phyloP scores from a whole-genome alignment of 30 jellyfish, hydroid and myxozoan species.

The Catostylus mosaicus region DNA sequence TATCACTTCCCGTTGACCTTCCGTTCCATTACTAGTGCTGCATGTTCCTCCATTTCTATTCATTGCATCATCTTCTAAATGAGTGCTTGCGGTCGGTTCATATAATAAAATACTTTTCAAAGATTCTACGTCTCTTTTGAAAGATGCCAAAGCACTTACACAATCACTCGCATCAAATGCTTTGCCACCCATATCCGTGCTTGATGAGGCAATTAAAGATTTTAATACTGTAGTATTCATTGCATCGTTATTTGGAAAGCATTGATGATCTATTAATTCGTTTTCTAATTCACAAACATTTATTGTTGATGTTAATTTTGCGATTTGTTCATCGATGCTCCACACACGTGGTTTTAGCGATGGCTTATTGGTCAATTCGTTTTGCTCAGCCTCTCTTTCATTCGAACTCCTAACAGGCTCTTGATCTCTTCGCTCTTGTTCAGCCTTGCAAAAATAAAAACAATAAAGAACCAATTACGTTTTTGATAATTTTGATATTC shows the following conservation, averaged over 20 bases:
- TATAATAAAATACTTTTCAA: background rate
- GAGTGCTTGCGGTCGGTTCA: background rate
- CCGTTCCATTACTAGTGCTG: background rate
- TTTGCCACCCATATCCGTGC: too few relatives aligned
- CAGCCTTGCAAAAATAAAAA: background rate
- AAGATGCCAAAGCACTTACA: background rate
- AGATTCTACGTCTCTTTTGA: background rate
- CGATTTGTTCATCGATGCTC: slow-evolving; percentile 10
- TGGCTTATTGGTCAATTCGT: background rate
- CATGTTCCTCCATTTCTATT: background rate
- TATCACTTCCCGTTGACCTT: too few relatives aligned
- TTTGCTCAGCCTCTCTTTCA: background rate
- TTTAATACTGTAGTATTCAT: too few relatives aligned
- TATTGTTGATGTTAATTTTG: background rate
- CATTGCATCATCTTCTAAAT: too few relatives aligned
- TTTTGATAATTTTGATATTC: too few relatives aligned
- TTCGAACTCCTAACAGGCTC: background rate
- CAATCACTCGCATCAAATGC: too few relatives aligned
- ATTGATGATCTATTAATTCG: background rate
- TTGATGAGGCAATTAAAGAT: too few relatives aligned
- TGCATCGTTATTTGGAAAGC: background rate
- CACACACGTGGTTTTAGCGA: slow-evolving; percentile 10
- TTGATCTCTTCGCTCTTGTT: background rate
- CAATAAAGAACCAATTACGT: too few relatives aligned
- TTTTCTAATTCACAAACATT: background rate